These are phyloP conservation scores for Petrocephalus schoutedeni DNA, from an alignment of 2,797 vertebrate species.

Conservation along the genomic window DNA sequence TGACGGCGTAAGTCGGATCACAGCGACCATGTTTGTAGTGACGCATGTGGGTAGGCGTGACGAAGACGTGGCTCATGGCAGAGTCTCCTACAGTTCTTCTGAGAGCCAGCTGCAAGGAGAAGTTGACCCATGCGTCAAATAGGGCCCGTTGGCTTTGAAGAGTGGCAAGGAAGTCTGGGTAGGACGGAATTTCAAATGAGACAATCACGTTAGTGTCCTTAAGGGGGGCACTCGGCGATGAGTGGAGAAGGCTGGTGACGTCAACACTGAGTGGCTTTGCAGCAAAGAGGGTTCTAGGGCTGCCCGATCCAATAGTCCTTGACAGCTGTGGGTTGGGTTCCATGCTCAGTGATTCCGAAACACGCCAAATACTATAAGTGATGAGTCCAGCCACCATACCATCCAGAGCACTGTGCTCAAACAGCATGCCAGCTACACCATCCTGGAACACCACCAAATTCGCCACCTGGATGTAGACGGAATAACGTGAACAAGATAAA, in stretches of 20 bases:
- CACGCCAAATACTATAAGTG: slow-evolving; percentile 53
- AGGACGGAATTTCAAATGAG: slow-evolving; percentile 61
- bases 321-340: slow-evolving; percentile 32
- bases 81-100: slow-evolving; percentile 59
- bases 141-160: slow-evolving; percentile 60
- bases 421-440: slow-evolving; percentile 62
- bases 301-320: slow-evolving; percentile 34
- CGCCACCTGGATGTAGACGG: slow-evolving; percentile 51
- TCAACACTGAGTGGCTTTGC: slow-evolving; percentile 41
- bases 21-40: slow-evolving; percentile 73
- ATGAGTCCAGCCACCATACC: slow-evolving; percentile 70
- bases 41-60: slow-evolving; percentile 71
- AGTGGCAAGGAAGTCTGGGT: slow-evolving; percentile 63
- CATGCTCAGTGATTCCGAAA: slow-evolving; percentile 60
- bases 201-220: slow-evolving; percentile 52
- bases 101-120: slow-evolving; percentile 68
- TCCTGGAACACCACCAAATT: slow-evolving; percentile 67
- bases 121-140: slow-evolving; percentile 71
- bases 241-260: slow-evolving; percentile 26
- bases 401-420: slow-evolving; percentile 70
- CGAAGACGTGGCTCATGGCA: slow-evolving; percentile 53
- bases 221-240: slow-evolving; percentile 29
- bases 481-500: not conserved
- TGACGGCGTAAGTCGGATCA: slow-evolving; percentile 70
- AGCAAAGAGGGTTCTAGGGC: slow-evolving; percentile 31